phyloP scores from a whole-genome alignment of 2,888 invertebrate species.

The Stenodera caucasica region DNA sequence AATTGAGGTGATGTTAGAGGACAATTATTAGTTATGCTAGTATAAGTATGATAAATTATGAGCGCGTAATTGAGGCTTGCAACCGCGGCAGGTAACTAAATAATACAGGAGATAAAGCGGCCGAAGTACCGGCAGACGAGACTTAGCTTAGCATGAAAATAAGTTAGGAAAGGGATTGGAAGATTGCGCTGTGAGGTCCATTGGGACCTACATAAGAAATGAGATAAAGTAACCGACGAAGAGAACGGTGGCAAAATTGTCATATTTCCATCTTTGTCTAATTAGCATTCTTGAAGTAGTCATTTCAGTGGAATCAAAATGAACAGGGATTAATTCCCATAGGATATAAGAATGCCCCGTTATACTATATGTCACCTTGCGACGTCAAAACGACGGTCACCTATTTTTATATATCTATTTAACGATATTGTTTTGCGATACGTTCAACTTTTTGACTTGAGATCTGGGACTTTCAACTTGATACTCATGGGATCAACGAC shows the following conservation, averaged over 20 bases:
- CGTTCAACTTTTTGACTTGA: slow-evolving; percentile 32
- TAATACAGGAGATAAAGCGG: slow-evolving; percentile 47
- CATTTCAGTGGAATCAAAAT: slow-evolving; percentile 43
- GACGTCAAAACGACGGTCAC: slow-evolving; percentile 31
- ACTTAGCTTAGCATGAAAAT: slow-evolving; percentile 45
- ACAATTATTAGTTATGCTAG: neutral
- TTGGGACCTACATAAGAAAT: slow-evolving; percentile 49
- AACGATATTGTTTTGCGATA: slow-evolving; percentile 37
- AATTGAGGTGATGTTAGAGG: too few relatives aligned
- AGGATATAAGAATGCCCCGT: slow-evolving; percentile 30
- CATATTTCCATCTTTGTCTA: slow-evolving; percentile 51
- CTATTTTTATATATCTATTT: slow-evolving; percentile 38
- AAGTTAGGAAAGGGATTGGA: slow-evolving; percentile 48
- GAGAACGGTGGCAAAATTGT: slow-evolving; percentile 48
- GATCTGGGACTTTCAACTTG: slow-evolving; percentile 35
- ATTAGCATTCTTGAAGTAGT: slow-evolving; percentile 47
- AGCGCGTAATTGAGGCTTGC: slow-evolving; percentile 37
- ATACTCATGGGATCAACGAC: slow-evolving; percentile 11
- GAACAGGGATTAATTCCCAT: slow-evolving; percentile 33
- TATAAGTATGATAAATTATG: slow-evolving; percentile 38
- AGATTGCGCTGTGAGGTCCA: slow-evolving; percentile 47
- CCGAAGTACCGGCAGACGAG: slow-evolving; percentile 41
- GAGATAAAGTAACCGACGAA: slow-evolving; percentile 49
- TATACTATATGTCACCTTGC: slow-evolving; percentile 39
- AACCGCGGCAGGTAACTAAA: slow-evolving; percentile 43